Percentiles rank a stretch among this genome's conserved stretches.
These are phyloP conservation scores for Odobenus rosmarus DNA, from an alignment of 2,113 vertebrate species.

Conservation along the genomic window DNA sequence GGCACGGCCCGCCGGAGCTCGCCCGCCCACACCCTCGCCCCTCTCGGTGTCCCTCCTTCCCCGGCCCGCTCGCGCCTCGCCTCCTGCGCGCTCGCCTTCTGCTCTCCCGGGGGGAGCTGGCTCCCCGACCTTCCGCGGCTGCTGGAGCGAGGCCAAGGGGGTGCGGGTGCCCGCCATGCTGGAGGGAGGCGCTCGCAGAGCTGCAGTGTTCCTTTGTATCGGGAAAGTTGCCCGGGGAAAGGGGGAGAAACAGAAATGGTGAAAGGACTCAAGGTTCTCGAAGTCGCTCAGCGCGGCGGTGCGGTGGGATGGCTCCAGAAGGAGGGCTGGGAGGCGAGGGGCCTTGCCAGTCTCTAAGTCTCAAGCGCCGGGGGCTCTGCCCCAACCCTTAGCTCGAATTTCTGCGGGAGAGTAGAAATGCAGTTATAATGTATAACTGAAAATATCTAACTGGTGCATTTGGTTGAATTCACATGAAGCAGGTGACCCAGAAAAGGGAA, in stretches of 20 bases:
- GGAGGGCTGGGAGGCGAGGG: neutral
- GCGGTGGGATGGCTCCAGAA: neutral
- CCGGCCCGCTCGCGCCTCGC: neutral
- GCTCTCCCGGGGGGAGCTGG: neutral
- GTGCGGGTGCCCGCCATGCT: no score
- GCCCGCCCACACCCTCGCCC: neutral
- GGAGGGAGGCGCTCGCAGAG: no score
- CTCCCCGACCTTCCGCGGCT: neutral
- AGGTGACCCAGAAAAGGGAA: slow-evolving; percentile 54
- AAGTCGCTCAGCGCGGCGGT: neutral
- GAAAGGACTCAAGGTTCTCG: slow-evolving; percentile 63
- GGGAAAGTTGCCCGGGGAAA: neutral
- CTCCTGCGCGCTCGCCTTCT: neutral
- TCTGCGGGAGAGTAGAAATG: slow-evolving; percentile 12
- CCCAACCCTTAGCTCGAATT: neutral
- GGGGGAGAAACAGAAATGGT: neutral
- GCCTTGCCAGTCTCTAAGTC: neutral
- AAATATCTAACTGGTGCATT: slow-evolving; percentile 33
- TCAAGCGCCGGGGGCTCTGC: neutral
- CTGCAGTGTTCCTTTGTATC: neutral
- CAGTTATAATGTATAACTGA: slow-evolving; percentile 36
- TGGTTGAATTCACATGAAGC: slow-evolving; percentile 27
- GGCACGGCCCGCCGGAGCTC: neutral
- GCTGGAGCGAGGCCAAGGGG: neutral
- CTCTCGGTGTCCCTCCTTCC: neutral